Percentiles rank a stretch among this genome's conserved stretches.
Conservation (phyloP, 2,888 invertebrate species). For the Noctua janthina region DNA sequence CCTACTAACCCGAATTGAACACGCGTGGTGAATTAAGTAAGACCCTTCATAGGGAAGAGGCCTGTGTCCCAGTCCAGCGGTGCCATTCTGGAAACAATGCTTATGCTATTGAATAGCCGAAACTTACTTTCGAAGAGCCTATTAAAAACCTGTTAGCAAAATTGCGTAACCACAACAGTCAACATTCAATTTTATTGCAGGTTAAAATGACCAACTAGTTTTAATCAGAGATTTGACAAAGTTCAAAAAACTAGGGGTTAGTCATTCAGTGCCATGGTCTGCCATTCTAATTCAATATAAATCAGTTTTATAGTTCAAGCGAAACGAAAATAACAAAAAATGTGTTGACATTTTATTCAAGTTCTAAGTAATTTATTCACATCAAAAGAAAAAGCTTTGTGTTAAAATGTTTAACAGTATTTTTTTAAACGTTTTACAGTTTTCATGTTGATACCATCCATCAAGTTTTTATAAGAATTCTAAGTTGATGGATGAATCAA, state of each 20-base stretch:
- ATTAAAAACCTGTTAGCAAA: not conserved
- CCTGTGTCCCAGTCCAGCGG: not conserved
- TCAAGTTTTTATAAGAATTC: constrained; percentile 61
- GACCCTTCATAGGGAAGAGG: not conserved
- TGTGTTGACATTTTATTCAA: constrained; percentile 42
- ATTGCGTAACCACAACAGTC: not conserved
- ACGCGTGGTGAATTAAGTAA: not conserved
- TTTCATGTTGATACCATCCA: constrained; percentile 54
- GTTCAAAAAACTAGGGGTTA: not conserved
- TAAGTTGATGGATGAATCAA: constrained; percentile 60
- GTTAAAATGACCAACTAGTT: not conserved
- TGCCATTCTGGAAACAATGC: not conserved
- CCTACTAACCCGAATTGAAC: not conserved
- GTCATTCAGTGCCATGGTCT: not conserved
- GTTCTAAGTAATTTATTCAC: constrained; percentile 30
- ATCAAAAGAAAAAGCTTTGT: constrained; percentile 34
- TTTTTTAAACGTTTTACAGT: constrained; percentile 18
- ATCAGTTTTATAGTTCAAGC: not conserved
- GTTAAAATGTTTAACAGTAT: constrained; percentile 29
- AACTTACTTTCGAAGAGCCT: not conserved
- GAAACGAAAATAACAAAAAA: constrained; percentile 26
- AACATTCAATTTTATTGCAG: not conserved
- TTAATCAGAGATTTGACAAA: no score
- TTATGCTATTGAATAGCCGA: not conserved
- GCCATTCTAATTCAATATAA: not conserved